These are phyloP conservation scores for Paguma larvata DNA, from an alignment of 2,797 vertebrate genomes.

Conservation along the genomic window DNA sequence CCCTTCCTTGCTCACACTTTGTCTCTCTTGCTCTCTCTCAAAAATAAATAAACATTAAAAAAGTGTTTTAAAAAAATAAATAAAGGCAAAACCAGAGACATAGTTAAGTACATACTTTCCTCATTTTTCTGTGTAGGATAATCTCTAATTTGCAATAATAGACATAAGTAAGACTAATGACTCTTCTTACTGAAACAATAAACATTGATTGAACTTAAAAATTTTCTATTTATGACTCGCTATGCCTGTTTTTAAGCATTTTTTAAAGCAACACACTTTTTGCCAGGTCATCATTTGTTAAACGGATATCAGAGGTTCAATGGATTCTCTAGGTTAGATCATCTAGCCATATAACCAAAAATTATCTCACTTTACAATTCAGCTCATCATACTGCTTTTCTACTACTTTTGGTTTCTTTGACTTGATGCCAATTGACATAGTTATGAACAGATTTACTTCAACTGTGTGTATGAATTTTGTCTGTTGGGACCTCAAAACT, in stretches of 20 bases:
- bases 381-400: neutral
- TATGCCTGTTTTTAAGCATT: slow-evolving; percentile 4
- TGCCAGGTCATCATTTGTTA: neutral
- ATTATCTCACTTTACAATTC: neutral
- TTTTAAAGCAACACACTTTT: slow-evolving; percentile 2
- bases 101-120: neutral
- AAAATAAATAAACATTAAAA: no score
- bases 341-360: neutral
- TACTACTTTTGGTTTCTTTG: neutral
- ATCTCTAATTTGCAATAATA: neutral
- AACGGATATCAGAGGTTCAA: neutral
- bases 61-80: no score
- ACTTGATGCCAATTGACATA: neutral
- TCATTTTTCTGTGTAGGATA: neutral
- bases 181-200: slow-evolving; percentile 13
- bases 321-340: neutral
- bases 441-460: neutral
- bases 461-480: slow-evolving; percentile 1
- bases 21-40: no score
- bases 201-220: neutral
- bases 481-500: neutral
- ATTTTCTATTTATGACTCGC: slow-evolving; percentile 18
- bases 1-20: no score
- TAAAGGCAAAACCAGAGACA: slow-evolving; percentile 25
- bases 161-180: neutral